phyloP scores from a whole-genome alignment of 1,140 invertebrate species.

The Hyles euphorbiae region DNA sequence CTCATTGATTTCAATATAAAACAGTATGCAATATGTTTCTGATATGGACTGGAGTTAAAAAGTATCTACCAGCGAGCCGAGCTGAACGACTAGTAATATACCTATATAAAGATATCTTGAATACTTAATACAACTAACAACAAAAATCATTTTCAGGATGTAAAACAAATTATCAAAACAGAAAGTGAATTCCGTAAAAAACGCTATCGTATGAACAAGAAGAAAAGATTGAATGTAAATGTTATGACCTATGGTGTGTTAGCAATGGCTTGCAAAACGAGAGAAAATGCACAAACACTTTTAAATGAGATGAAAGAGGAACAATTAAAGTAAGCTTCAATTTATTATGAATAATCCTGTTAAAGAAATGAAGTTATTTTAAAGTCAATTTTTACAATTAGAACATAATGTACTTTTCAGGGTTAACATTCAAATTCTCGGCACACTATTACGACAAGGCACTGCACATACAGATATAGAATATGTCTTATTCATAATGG shows the following conservation, averaged over 20 bases:
- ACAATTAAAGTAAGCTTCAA: constrained; percentile 75
- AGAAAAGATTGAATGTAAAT: constrained; percentile 79
- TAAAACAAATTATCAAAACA: constrained; percentile 79
- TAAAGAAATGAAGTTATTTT: too few relatives aligned
- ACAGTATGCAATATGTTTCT: too few relatives aligned
- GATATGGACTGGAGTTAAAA: too few relatives aligned
- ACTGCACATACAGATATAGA: constrained; percentile 76
- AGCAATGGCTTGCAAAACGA: constrained; percentile 83
- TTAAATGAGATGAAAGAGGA: constrained; percentile 82
- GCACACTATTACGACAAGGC: constrained; percentile 80
- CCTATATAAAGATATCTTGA: too few relatives aligned
- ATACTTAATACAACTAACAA: constrained; percentile 1
- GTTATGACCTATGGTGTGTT: constrained; percentile 90
- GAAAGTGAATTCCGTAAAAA: constrained; percentile 46
- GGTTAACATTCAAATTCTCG: constrained; percentile 84
- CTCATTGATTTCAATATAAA: too few relatives aligned
- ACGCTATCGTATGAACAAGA: constrained; percentile 51
- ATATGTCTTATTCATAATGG: constrained; percentile 82
- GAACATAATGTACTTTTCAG: constrained; percentile 48
- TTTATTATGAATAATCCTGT: neutral
- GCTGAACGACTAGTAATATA: too few relatives aligned
- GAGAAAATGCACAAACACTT: constrained; percentile 78
- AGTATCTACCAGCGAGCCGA: too few relatives aligned
- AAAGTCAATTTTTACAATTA: too few relatives aligned
- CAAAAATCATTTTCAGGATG: constrained; percentile 65